Percentiles rank a stretch among this genome's conserved stretches.
phyloP scores from a whole-genome alignment of 2,888 invertebrate species.

The Cheiracanthium punctorium region DNA sequence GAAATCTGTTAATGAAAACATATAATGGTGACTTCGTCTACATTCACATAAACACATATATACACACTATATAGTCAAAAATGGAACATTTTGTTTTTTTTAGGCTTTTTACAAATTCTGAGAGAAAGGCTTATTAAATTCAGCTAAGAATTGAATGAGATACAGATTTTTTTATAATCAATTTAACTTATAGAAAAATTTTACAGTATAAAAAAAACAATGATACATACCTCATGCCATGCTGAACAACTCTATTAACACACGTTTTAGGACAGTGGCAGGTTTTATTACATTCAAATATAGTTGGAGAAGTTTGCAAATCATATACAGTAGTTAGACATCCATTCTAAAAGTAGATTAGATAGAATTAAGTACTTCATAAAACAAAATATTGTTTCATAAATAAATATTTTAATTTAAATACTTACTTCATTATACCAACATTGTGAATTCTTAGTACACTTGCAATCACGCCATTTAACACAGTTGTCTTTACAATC shows the following conservation, averaged over 20 bases:
- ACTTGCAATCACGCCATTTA: conserved; percentile 82
- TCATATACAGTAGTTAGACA: conserved; percentile 86
- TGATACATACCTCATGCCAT: conserved; percentile 80
- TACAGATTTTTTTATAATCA: too few species aligned
- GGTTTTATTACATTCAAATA: conserved; percentile 93
- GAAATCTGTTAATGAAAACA: too few species aligned
- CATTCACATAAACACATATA: too few species aligned
- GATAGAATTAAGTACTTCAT: not conserved
- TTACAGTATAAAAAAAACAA: not conserved
- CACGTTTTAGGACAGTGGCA: conserved; percentile 91
- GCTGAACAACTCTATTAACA: conserved; percentile 88
- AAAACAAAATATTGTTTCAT: not conserved
- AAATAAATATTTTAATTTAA: not conserved
- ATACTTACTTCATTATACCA: conserved; percentile 82
- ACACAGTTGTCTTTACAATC: conserved; percentile 77
- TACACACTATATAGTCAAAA: too few species aligned
- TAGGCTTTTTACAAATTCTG: too few species aligned
- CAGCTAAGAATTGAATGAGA: too few species aligned
- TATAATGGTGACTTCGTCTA: too few species aligned
- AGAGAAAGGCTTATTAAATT: too few species aligned
- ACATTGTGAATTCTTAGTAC: conserved; percentile 86
- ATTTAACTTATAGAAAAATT: too few species aligned
- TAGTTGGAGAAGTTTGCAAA: conserved; percentile 86
- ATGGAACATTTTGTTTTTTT: too few species aligned
- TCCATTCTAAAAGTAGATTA: conserved; percentile 79